Evolutionary conservation across 2,888 invertebrate species (phyloP), one percentile per base, ranked within the genome.

Genomic region (Apamea monoglypha): DNA sequence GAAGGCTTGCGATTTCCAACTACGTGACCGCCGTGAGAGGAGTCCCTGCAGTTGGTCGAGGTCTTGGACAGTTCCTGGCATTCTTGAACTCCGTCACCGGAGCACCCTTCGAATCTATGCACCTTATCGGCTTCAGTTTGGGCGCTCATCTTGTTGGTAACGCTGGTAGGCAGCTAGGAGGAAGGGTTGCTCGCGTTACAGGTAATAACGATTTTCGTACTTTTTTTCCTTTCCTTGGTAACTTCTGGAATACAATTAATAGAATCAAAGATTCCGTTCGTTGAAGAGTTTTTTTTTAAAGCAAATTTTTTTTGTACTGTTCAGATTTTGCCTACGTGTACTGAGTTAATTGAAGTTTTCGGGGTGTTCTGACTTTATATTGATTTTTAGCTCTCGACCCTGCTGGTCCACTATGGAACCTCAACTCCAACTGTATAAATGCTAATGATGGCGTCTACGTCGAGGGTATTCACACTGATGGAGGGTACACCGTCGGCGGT

Each of bases 121-220:
- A 97, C 76, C 87, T 97, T n/a, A 89, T 96, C n/a, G 97, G 97
- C 47, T 96, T 97, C 89, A 96, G 97, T 87, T 92, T 97, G 79
- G 97, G 97, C 5, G 95, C 95, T 63, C 97, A 97, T 83, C 76
- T 97, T 0, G 96, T 94, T 32, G 96, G 95, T 7, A 94, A 93
- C 44, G 95, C 96, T 78, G 96, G 96, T 1, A 92, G 94, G 40
- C 89, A 92, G 80, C 80, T 94, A 0, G 89, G 92, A 5, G 95
- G 95, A 25, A 91, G 92, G 83, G 93, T 90, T 50, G 94, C 94
- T 14, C 93, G 96, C 74, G 88, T 96, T 4, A 95, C 96, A 82
- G 96, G 96, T 96, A 78, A 53, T 36, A 36, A 32, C 0, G 0
- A 61, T 32, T 25, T 25, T 2, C 2, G 0, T 75, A 18, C 21